Evolutionary conservation across 2,797 vertebrate genomes (phyloP).

Genomic region (Bovichtus diacanthus): DNA sequence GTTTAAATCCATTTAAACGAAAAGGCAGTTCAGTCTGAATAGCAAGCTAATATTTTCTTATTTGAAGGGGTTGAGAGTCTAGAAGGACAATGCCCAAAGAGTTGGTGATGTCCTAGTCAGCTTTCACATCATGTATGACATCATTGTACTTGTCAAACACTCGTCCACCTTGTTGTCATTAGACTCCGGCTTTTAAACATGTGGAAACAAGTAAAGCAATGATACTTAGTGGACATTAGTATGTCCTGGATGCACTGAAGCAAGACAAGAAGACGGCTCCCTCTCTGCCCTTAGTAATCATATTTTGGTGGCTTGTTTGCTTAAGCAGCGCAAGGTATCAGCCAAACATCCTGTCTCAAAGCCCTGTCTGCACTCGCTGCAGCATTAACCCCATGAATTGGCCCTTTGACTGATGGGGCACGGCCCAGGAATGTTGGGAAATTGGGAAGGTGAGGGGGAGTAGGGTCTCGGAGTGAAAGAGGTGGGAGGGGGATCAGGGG

Average conservation of each 20-base stretch:
- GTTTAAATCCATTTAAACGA: too few relatives aligned
- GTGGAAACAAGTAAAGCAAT: constrained; percentile 64
- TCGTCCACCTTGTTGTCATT: constrained; percentile 47
- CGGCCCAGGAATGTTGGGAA: constrained; percentile 83
- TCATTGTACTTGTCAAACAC: constrained; percentile 36
- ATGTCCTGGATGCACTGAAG: constrained; percentile 59
- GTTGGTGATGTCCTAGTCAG: not conserved
- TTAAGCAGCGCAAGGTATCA: constrained; percentile 87
- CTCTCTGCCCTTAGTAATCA: constrained; percentile 81
- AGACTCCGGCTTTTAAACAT: constrained; percentile 52
- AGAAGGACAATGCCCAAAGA: not conserved
- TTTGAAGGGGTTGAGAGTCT: not conserved
- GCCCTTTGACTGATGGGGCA: constrained; percentile 85
- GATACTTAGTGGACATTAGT: constrained; percentile 70
- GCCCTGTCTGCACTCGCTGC: constrained; percentile 80
- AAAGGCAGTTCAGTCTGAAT: too few relatives aligned
- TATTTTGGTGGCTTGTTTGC: constrained; percentile 90
- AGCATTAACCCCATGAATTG: constrained; percentile 83
- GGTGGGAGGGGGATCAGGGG: constrained; percentile 63
- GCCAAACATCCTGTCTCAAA: constrained; percentile 91
- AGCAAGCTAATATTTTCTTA: not conserved
- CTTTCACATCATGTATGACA: constrained; percentile 12
- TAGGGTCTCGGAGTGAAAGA: constrained; percentile 68
- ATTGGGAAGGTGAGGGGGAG: constrained; percentile 81
- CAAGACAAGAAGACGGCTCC: constrained; percentile 68